A percentile compares a stretch with the other conserved stretches of the same genome.
These are phyloP conservation scores for Periphyllus acericola DNA, from an alignment of 2,888 invertebrate species.

Conservation along the genomic window DNA sequence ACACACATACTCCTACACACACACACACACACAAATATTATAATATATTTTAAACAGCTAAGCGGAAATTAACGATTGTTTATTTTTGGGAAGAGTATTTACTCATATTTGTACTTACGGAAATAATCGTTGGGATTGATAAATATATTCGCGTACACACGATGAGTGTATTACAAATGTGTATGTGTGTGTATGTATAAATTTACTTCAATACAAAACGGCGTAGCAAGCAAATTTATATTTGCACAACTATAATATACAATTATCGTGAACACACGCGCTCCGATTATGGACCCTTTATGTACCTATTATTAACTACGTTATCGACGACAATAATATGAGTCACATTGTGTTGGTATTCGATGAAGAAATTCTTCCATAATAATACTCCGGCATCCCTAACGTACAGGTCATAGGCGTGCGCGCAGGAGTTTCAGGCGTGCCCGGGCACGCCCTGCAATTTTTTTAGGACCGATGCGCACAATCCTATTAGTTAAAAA, in stretches of 20 bases:
- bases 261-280: not conserved
- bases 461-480: too few relatives aligned
- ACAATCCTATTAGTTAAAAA: too few relatives aligned
- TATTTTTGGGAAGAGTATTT: constrained; percentile 34
- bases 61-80: constrained; percentile 43
- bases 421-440: too few relatives aligned
- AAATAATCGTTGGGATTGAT: constrained; percentile 6
- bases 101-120: not conserved
- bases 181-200: not conserved
- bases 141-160: not conserved
- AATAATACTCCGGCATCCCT: not conserved
- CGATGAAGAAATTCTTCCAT: not conserved
- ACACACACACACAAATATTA: not conserved
- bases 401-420: not conserved
- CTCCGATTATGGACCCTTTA: constrained; percentile 10
- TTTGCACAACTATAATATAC: not conserved
- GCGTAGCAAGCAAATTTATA: constrained; percentile 1
- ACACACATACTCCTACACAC: too few relatives aligned
- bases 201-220: not conserved
- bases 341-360: not conserved
- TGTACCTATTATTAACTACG: not conserved
- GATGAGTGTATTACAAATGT: not conserved
- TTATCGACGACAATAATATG: not conserved
- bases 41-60: not conserved
- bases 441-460: too few relatives aligned